Percentiles rank a stretch among this genome's conserved stretches.
These are phyloP conservation scores for Creontiades dilutus DNA, from an alignment of 2,888 invertebrate genomes.

Conservation along the genomic window DNA sequence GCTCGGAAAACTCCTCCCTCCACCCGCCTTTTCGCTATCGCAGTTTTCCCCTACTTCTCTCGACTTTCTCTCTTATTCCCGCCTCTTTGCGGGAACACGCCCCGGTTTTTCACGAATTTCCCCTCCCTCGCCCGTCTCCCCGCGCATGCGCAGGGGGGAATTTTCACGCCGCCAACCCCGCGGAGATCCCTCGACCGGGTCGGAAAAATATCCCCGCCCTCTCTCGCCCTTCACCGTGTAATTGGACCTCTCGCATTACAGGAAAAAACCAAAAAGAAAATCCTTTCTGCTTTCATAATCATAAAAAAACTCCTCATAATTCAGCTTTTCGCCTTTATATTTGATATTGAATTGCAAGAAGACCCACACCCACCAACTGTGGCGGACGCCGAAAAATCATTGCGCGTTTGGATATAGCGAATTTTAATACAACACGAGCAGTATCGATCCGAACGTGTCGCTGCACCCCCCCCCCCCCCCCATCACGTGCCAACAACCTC, in stretches of 20 bases:
- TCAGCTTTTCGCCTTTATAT: background rate
- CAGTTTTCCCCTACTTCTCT: slow-evolving; percentile 30
- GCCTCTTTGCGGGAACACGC: slow-evolving; percentile 66
- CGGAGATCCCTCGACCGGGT: background rate
- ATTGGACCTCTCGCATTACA: background rate
- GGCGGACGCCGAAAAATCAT: background rate
- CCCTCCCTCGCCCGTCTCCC: background rate
- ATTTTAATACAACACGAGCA: slow-evolving; percentile 49
- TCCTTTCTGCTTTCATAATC: background rate
- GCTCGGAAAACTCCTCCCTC: slow-evolving; percentile 15
- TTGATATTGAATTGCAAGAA: background rate
- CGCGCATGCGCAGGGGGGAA: slow-evolving; percentile 36
- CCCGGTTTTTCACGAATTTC: slow-evolving; percentile 59
- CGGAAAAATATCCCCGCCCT: slow-evolving; percentile 58
- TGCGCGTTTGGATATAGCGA: background rate
- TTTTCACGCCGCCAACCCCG: slow-evolving; percentile 28
- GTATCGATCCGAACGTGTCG: slow-evolving; percentile 58
- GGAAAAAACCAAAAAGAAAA: too few relatives aligned
- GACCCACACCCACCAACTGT: background rate
- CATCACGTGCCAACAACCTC: slow-evolving; percentile 3
- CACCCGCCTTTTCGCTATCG: background rate
- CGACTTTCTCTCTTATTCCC: slow-evolving; percentile 59
- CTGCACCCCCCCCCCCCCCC: slow-evolving; percentile 55
- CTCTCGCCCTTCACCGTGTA: background rate
- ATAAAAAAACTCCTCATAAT: background rate